Evolutionary conservation across 2,888 invertebrate genomes (phyloP).

Genomic region (Ectemnius continuus): DNA sequence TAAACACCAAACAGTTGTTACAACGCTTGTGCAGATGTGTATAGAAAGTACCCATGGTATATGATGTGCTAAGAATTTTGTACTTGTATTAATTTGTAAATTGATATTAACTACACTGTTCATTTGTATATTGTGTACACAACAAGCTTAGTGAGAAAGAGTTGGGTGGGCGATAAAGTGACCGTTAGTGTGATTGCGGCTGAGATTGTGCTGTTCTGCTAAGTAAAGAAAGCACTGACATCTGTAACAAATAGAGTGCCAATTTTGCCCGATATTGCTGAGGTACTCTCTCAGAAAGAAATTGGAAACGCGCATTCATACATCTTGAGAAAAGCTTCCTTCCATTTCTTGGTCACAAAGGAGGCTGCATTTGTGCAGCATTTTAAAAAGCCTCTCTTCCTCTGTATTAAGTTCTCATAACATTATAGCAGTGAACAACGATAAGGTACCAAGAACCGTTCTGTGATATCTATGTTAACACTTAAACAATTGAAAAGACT

Average conservation of each 20-base stretch:
- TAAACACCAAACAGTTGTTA: constrained; percentile 66
- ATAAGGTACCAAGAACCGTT: constrained; percentile 81
- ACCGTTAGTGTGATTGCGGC: constrained; percentile 65
- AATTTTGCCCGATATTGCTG: constrained; percentile 57
- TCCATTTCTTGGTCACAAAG: constrained; percentile 61
- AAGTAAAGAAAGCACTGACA: constrained; percentile 53
- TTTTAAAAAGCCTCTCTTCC: constrained; percentile 74
- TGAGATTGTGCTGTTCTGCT: constrained; percentile 63
- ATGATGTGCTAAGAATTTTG: constrained; percentile 71
- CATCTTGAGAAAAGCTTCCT: constrained; percentile 63
- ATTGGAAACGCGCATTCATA: constrained; percentile 57
- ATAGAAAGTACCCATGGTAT: constrained; percentile 70
- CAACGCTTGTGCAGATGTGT: constrained; percentile 59
- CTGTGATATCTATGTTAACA: constrained; percentile 82
- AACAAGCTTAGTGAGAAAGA: constrained; percentile 59
- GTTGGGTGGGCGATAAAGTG: constrained; percentile 62
- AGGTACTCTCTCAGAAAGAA: constrained; percentile 63
- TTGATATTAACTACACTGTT: constrained; percentile 69
- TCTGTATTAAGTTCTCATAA: constrained; percentile 75
- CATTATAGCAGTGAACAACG: constrained; percentile 72
- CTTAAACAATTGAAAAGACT: constrained; percentile 78
- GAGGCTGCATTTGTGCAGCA: constrained; percentile 69
- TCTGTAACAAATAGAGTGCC: constrained; percentile 59
- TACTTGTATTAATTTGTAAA: constrained; percentile 68
- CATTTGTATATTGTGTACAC: constrained; percentile 68